These are phyloP conservation scores for Labeo catla DNA, from an alignment of 2,113 vertebrate genomes.

Conservation along the genomic window DNA sequence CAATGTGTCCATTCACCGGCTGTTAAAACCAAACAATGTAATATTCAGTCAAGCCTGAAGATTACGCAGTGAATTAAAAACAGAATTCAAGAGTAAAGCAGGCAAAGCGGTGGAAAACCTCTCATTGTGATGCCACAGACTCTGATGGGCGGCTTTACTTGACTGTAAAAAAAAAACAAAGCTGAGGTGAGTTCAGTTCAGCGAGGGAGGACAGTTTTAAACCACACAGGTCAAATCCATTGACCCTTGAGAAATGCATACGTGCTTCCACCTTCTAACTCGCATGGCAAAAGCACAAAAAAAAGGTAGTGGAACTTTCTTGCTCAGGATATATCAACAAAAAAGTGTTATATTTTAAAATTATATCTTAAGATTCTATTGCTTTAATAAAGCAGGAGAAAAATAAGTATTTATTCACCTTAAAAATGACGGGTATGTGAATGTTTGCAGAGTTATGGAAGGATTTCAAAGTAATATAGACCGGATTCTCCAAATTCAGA, in stretches of 20 bases:
- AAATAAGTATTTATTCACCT: neutral
- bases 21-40: slow-evolving; percentile 52
- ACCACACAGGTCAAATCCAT: slow-evolving; percentile 18
- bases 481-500: neutral
- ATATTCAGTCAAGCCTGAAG: slow-evolving; percentile 51
- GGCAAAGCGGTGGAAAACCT: neutral
- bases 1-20: slow-evolving; percentile 24
- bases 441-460: neutral
- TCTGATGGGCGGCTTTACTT: neutral
- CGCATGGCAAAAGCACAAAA: neutral
- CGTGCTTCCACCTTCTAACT: neutral
- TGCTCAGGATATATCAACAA: neutral
- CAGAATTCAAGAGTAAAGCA: slow-evolving; percentile 19
- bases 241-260: slow-evolving; percentile 14
- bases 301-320: neutral
- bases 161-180: slow-evolving; percentile 27
- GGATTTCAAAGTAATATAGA: neutral
- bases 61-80: slow-evolving; percentile 55
- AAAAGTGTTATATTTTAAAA: neutral
- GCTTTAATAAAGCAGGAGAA: neutral
- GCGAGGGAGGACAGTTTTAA: neutral
- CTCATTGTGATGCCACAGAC: slow-evolving; percentile 22
- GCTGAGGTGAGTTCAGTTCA: neutral
- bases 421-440: neutral
- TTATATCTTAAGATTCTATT: neutral